These are phyloP conservation scores for Calameuta pallipes DNA, from an alignment of 2,888 invertebrate species.

Conservation along the genomic window DNA sequence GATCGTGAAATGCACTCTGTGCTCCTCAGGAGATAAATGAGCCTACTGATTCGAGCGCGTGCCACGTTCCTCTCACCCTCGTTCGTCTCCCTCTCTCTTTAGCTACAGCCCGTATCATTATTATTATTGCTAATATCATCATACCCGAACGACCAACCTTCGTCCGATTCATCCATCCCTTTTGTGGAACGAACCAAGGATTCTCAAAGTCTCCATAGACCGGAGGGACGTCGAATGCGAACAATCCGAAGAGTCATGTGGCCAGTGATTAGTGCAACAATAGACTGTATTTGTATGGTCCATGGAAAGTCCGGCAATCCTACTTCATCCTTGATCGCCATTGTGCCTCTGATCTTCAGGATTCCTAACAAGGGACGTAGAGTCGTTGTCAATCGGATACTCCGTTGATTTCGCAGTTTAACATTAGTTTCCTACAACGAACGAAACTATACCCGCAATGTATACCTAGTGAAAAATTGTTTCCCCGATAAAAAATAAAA, in stretches of 20 bases:
- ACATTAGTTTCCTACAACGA: neutral
- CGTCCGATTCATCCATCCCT: neutral
- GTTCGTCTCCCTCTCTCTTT: neutral
- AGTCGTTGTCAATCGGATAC: neutral
- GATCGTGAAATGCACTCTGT: conserved; percentile 6
- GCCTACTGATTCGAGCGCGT: conserved; percentile 19
- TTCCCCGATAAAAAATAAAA: neutral
- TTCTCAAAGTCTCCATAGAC: neutral
- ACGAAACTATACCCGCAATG: neutral
- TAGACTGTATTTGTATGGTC: conserved; percentile 11
- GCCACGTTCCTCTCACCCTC: conserved; percentile 12
- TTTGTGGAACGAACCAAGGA: neutral
- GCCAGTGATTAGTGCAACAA: conserved; percentile 22
- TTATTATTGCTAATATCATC: neutral
- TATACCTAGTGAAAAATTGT: neutral
- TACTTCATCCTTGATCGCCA: neutral
- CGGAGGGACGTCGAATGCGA: neutral
- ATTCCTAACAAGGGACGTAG: neutral
- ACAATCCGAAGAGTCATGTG: conserved; percentile 22
- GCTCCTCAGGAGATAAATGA: conserved; percentile 8
- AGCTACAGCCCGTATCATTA: neutral
- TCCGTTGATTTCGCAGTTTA: neutral
- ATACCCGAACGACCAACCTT: neutral
- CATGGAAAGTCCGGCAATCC: neutral
- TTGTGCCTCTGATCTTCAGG: neutral